Conservation (phyloP, 2,888 invertebrate species). For the Drosophila sordidula region DNA sequence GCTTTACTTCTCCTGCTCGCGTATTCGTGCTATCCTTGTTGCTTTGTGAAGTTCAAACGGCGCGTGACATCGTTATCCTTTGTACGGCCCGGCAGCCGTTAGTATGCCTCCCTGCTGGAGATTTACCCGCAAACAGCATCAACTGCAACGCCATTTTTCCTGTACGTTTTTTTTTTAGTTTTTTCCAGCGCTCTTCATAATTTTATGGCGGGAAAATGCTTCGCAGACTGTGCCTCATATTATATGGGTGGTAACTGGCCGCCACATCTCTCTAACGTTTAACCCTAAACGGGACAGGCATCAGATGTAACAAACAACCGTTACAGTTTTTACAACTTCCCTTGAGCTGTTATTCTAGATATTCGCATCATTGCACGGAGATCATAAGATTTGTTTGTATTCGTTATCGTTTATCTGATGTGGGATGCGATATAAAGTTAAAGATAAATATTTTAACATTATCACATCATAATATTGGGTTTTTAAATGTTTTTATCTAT, state of each 20-base stretch:
- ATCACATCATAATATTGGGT: too few species aligned
- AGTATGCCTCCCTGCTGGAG: conserved; percentile 25
- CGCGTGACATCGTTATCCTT: conserved; percentile 78
- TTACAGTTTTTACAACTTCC: conserved; percentile 26
- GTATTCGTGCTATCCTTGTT: conserved; percentile 11
- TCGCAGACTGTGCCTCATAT: conserved; percentile 26
- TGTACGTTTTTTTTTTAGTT: conserved; percentile 19
- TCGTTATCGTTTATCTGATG: not conserved
- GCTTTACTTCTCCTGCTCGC: conserved; percentile 2
- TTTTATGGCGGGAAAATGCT: conserved; percentile 68
- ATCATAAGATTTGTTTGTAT: conserved; percentile 1
- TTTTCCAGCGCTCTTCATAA: conserved; percentile 29
- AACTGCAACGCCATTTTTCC: conserved; percentile 62
- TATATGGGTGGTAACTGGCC: conserved; percentile 26
- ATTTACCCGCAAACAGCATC: conserved; percentile 21
- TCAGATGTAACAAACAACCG: conserved; percentile 13
- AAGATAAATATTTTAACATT: not conserved
- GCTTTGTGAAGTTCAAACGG: conserved; percentile 64
- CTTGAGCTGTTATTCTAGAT: not conserved
- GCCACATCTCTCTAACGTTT: conserved; percentile 28
- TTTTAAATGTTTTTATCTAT: too few species aligned
- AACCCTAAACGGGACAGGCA: conserved; percentile 46
- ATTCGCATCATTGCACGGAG: not conserved
- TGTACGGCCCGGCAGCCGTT: conserved; percentile 35
- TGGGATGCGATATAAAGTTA: not conserved